A percentile compares a stretch with the other conserved stretches of the same genome.
Conservation (phyloP, 2,797 vertebrate species). For the Pseudotriccus pelzelni region DNA sequence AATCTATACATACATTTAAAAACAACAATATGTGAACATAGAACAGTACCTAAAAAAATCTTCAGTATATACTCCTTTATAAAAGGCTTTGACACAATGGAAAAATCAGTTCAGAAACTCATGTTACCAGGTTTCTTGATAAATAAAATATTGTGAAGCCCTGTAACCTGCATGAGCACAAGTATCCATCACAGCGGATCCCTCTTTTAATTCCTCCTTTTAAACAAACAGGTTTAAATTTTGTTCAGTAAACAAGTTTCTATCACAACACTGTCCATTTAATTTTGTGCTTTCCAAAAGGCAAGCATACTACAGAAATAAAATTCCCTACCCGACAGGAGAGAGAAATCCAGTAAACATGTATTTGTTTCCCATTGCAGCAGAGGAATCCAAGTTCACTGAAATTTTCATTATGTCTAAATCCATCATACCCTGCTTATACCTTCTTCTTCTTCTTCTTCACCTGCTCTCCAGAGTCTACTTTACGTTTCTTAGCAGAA, state of each 20-base stretch:
- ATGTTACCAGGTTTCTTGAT: conserved; percentile 44
- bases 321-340: not conserved
- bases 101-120: conserved; percentile 60
- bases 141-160: conserved; percentile 57
- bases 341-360: conserved; percentile 18
- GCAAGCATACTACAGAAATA: conserved; percentile 59
- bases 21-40: conserved; percentile 64
- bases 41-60: conserved; percentile 54
- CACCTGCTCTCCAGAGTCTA: conserved; percentile 87
- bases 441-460: conserved; percentile 83
- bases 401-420: not conserved
- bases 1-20: conserved; percentile 69
- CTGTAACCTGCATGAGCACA: conserved; percentile 50
- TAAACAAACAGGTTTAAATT: conserved; percentile 63
- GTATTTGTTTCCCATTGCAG: conserved; percentile 1
- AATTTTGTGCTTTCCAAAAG: conserved; percentile 53
- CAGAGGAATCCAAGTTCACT: conserved; percentile 11
- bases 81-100: conserved; percentile 74
- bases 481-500: conserved; percentile 86
- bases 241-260: conserved; percentile 39
- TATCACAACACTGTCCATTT: conserved; percentile 35
- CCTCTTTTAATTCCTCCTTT: conserved; percentile 45
- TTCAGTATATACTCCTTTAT: conserved; percentile 77
- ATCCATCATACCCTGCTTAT: not conserved
- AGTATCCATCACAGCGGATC: conserved; percentile 34